Conservation (phyloP, 2,797 vertebrate genomes). For the Rhyacichthys aspro region DNA sequence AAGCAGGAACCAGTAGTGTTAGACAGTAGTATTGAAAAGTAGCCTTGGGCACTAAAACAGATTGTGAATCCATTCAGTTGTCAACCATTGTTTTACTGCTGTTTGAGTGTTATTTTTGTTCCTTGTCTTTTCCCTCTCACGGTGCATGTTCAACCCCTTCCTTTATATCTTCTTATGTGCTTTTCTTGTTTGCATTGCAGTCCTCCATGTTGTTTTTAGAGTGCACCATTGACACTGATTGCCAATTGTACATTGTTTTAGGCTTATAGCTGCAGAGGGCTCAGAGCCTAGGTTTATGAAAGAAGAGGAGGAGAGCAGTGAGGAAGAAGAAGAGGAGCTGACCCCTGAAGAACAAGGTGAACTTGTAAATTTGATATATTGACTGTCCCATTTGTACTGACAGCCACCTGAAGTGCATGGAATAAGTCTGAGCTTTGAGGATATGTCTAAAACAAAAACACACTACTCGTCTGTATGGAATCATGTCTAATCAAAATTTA, state of each 20-base stretch:
- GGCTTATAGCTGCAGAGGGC: constrained; percentile 88
- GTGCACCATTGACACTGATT: not conserved
- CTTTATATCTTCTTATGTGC: too few species aligned
- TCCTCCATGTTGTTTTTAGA: too few species aligned
- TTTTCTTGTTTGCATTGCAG: too few species aligned
- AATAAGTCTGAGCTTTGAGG: too few species aligned
- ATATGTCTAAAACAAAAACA: too few species aligned
- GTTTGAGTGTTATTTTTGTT: too few species aligned
- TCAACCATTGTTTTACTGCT: too few species aligned
- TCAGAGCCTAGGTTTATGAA: constrained; percentile 83
- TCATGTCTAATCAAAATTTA: too few species aligned
- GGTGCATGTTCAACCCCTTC: too few species aligned
- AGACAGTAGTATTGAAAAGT: constrained; percentile 39
- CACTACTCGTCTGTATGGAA: too few species aligned
- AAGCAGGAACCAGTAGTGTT: not conserved
- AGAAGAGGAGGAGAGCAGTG: constrained; percentile 82
- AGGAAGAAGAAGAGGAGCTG: constrained; percentile 92
- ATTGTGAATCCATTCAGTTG: constrained; percentile 44
- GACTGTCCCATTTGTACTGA: not conserved
- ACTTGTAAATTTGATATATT: not conserved
- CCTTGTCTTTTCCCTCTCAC: too few species aligned
- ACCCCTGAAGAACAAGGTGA: constrained; percentile 91
- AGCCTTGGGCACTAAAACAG: constrained; percentile 28
- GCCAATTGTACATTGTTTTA: constrained; percentile 45
- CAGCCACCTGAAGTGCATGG: not conserved